Evolutionary conservation across 1,140 invertebrate genomes (phyloP), one percentile per base, ranked within the genome.

Genomic region (Drosophila athabasca): DNA sequence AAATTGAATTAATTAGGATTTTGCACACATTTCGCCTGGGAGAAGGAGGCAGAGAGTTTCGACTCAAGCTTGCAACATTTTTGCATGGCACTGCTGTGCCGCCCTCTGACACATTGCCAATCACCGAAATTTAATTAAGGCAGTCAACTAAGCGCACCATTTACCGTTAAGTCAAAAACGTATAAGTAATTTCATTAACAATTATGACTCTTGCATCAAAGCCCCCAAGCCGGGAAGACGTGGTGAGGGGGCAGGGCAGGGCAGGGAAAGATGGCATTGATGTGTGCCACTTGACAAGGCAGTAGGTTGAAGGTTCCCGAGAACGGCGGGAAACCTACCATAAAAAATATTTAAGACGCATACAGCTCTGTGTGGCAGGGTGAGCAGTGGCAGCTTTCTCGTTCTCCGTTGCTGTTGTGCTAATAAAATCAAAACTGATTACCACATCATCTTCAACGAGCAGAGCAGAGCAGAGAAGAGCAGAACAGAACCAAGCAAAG

Each of bases 351-450:
- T 62, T 60, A 54, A 53, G 57, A 53, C 53, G 62, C 76, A 87
- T 70, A 76, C 64, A 50, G 52, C 64, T 74, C 44, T 52, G 76
- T 79, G 61, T 41, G 54, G 45, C 31, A 39, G 49, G 2, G 66
- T 48, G 39, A 72, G 17, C 17, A 19, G 66, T 49, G 66, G 67
- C 67, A 74, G 62, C 64, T 9, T 46, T 35, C 50, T 44, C 64
- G 6, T 46, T 35, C 50, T 44, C 43, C 55, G 29, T 76, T 35
- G 58, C 72, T 76, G 58, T 76, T 65, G 69, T 64, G 83, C 82
- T 85, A 85, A 85, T 87, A 87, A 87, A 87, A 87, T 87, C 82
- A 87, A 87, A 87, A 82, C 82, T 87, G 83, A 87, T 87, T 87
- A 88, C 82, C 82, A 88, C 78, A 88, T 88, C 82, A 76, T 82